Evolutionary conservation across 2,797 vertebrate species (phyloP).

Genomic region (Ara ararauna): DNA sequence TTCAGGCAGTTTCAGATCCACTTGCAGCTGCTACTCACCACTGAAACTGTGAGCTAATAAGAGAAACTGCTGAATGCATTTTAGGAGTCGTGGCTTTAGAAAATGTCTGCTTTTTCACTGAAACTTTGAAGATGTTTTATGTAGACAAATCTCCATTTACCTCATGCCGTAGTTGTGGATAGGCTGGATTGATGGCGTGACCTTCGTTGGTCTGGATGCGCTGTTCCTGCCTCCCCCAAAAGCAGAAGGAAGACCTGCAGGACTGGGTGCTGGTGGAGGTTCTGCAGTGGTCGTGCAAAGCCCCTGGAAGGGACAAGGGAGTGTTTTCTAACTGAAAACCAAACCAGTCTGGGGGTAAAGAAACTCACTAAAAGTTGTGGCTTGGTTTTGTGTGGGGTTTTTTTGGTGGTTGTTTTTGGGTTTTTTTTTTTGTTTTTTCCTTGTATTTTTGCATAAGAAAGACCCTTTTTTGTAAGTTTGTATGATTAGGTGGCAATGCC

Average conservation of each 20-base stretch:
- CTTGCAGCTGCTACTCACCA: background rate
- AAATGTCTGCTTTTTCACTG: background rate
- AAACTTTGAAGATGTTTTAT: background rate
- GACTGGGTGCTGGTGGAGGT: background rate
- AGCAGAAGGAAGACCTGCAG: background rate
- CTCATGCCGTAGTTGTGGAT: fast-evolving
- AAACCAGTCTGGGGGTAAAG: background rate
- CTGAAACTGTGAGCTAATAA: background rate
- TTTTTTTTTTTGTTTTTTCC: background rate
- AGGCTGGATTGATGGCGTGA: background rate
- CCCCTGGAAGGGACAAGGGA: background rate
- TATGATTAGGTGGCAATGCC: background rate
- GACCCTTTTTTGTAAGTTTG: background rate
- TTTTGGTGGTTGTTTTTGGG: too few relatives aligned
- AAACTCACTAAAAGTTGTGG: background rate
- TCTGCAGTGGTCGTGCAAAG: background rate
- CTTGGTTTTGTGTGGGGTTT: too few relatives aligned
- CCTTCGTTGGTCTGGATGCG: background rate
- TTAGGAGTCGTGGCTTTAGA: background rate
- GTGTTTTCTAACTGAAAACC: background rate
- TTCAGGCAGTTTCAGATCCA: background rate
- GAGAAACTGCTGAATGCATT: background rate
- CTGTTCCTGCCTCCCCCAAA: background rate
- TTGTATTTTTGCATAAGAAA: background rate
- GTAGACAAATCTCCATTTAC: background rate